Evolutionary conservation across 2,113 vertebrate genomes (phyloP).

Genomic region (Pelvicachromis taeniatus): DNA sequence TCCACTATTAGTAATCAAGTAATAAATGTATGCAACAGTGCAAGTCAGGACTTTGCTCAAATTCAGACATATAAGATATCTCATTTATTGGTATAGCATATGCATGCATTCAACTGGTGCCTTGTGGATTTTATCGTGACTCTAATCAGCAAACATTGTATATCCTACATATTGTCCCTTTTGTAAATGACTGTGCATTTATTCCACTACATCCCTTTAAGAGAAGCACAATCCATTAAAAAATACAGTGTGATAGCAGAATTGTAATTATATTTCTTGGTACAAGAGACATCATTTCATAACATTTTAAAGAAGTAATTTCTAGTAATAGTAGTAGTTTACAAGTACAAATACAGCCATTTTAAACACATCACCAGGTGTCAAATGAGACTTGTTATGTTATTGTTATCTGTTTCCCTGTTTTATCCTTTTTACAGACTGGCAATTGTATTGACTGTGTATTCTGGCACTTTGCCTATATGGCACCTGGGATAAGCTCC

Average conservation of each 20-base stretch:
- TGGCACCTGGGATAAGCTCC: background rate
- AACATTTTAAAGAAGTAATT: background rate
- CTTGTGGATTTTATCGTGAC: background rate
- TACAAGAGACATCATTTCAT: background rate
- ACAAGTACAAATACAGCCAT: background rate
- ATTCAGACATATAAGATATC: background rate
- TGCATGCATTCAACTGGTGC: background rate
- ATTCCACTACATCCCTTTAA: background rate
- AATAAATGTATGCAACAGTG: background rate
- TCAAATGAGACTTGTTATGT: background rate
- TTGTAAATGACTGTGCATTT: background rate
- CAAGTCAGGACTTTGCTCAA: background rate
- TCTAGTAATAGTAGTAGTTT: background rate
- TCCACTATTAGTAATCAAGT: background rate
- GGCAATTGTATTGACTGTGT: background rate
- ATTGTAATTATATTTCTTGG: background rate
- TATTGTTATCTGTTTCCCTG: background rate
- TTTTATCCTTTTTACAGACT: background rate
- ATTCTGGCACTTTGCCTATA: background rate
- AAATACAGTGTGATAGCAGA: background rate
- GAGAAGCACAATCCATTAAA: background rate
- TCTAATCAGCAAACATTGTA: background rate
- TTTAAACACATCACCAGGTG: background rate
- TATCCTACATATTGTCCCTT: background rate
- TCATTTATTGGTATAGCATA: background rate